These are phyloP conservation scores for Philopedon plagiatum DNA, from an alignment of 2,888 invertebrate species.

Conservation along the genomic window DNA sequence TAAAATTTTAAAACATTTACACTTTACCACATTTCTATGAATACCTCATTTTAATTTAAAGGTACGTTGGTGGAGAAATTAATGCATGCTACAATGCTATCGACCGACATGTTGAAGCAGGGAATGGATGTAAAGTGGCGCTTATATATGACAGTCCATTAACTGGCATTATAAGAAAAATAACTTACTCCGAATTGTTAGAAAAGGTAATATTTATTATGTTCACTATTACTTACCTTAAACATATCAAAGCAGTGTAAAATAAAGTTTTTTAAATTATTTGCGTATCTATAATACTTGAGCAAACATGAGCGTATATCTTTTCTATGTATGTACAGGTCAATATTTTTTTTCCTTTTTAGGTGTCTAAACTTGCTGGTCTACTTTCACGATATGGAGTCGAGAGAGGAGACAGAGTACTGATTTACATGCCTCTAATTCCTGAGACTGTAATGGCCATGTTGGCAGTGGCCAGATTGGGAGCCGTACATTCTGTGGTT, in stretches of 20 bases:
- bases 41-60: constrained; percentile 63
- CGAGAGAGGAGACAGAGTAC: constrained; percentile 84
- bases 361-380: constrained; percentile 80
- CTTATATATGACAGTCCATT: constrained; percentile 93
- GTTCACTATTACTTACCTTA: too few relatives aligned
- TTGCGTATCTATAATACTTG: too few relatives aligned
- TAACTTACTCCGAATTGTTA: constrained; percentile 86
- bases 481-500: constrained; percentile 94
- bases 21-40: too few relatives aligned
- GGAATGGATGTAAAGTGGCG: constrained; percentile 84
- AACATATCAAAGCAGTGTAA: too few relatives aligned
- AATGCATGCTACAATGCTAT: constrained; percentile 95
- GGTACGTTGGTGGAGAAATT: constrained; percentile 92
- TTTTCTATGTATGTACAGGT: too few relatives aligned
- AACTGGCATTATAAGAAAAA: constrained; percentile 81
- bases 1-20: too few relatives aligned
- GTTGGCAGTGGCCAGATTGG: constrained; percentile 89
- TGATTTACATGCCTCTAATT: constrained; percentile 96
- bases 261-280: too few relatives aligned
- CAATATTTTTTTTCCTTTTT: constrained; percentile 46
- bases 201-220: constrained; percentile 76
- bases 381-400: constrained; percentile 85
- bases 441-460: constrained; percentile 92
- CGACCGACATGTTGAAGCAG: constrained; percentile 88
- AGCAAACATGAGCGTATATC: too few relatives aligned